These are phyloP conservation scores for Ditylenchus dipsaci DNA, from an alignment of 1,140 invertebrate species.

Conservation along the genomic window DNA sequence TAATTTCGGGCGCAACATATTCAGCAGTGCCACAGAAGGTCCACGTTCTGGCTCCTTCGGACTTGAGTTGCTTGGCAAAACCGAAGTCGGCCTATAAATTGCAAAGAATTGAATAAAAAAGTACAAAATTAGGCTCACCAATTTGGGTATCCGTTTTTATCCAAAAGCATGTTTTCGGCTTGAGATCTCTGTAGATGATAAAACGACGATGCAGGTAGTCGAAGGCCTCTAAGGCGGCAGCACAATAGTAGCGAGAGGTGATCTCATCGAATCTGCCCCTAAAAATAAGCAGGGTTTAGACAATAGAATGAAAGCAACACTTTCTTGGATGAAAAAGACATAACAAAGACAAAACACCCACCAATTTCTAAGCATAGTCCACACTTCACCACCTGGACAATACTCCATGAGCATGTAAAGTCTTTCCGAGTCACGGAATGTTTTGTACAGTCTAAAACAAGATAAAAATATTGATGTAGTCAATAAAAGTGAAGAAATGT, in stretches of 20 bases:
- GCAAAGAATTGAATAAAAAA: constrained; percentile 5
- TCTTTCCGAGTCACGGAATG: constrained; percentile 36
- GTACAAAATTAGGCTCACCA: constrained; percentile 9
- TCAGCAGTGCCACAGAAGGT: constrained; percentile 44
- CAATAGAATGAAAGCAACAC: no score
- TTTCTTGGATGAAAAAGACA: not conserved
- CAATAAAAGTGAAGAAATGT: not conserved
- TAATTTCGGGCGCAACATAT: constrained; percentile 63
- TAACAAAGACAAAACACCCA: constrained; percentile 68
- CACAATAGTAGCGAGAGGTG: constrained; percentile 47
- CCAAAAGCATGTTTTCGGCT: constrained; percentile 47
- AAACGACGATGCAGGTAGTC: constrained; percentile 39
- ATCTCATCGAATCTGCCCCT: constrained; percentile 71
- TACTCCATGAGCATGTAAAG: constrained; percentile 50
- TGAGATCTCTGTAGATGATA: constrained; percentile 44
- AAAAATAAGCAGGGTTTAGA: not conserved
- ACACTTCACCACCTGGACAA: constrained; percentile 48
- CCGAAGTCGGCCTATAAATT: constrained; percentile 32
- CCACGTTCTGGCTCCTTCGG: constrained; percentile 38
- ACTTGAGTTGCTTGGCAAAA: constrained; percentile 39
- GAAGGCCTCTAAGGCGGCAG: constrained; percentile 46
- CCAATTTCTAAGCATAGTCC: constrained; percentile 49
- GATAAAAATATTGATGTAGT: constrained; percentile 30
- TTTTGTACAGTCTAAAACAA: constrained; percentile 66
- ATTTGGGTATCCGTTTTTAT: constrained; percentile 38